Conservation (phyloP, 2,797 vertebrate genomes). For the Naso thynnoides region DNA sequence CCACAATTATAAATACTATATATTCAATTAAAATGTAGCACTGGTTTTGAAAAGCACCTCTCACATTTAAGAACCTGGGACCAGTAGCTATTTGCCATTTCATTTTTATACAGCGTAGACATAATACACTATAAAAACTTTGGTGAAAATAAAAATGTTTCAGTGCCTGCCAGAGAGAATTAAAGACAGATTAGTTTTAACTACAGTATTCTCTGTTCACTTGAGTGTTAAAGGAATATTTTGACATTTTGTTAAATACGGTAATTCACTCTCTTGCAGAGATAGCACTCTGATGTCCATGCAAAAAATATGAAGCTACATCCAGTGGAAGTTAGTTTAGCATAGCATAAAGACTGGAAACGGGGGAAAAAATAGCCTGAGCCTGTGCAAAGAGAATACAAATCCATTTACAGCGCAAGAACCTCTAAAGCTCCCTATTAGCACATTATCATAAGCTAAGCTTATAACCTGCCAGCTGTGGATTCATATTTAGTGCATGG, state of each 20-base stretch:
- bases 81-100: not conserved
- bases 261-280: not conserved
- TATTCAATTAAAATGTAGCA: no score
- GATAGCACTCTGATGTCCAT: not conserved
- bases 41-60: no score
- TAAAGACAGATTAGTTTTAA: constrained; percentile 1
- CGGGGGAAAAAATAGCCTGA: not conserved
- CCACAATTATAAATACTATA: no score
- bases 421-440: not conserved
- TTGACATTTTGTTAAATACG: not conserved
- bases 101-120: not conserved
- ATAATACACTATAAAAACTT: not conserved
- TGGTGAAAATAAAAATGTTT: not conserved
- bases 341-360: not conserved
- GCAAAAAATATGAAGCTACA: not conserved
- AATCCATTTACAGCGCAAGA: not conserved
- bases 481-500: not conserved
- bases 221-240: not conserved
- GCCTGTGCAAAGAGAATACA: not conserved
- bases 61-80: no score
- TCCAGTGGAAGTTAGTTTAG: not conserved
- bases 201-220: not conserved
- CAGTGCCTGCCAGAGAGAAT: not conserved
- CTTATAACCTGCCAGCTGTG: not conserved
- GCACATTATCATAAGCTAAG: not conserved